Evolutionary conservation across 2,888 invertebrate genomes (phyloP), one percentile per base, ranked within the genome.

Genomic region (Chalcis sispes): DNA sequence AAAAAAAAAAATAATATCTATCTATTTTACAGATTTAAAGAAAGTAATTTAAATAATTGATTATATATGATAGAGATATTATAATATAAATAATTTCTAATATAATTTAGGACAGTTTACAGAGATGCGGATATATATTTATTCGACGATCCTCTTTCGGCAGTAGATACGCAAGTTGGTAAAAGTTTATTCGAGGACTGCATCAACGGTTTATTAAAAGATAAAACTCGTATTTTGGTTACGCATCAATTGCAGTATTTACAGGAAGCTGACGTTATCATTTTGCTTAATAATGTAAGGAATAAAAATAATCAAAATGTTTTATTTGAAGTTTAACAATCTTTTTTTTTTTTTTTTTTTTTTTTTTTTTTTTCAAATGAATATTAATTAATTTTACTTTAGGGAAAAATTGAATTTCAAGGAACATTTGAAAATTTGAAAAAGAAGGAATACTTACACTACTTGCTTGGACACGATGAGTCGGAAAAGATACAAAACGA

Each of bases 91-190:
- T n/a, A n/a, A n/a, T n/a, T n/a, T n/a, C n/a, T n/a, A n/a, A n/a
- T n/a, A n/a, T n/a, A n/a, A 29, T 52, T 69, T 74, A 90, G 95
- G 83, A 92, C 94, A 10, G 90, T 95, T 59, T 95, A 95, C 85
- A 92, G 92, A 83, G 91, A 94, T 80, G 94, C 95, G 0, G 95
- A 95, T 82, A 91, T 95, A 59, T 95, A 95, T 83, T 89, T 95
- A 62, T 86, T 95, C 69, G 95, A 96, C 82, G 95, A 96, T 87
- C 95, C 95, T 0, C 88, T 96, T 25, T 94, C 94, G 25, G 95
- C 95, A 0, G 95, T 95, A 0, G 95, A 95, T 85, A 90, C 93
- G 0, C 92, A 93, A 78, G 95, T 95, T 5, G 93, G 94, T 0
- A 91, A 92, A 70, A 93, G 94, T 85, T 87, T 95, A 1, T 95